These are phyloP conservation scores for Halcyon badia DNA, from an alignment of 2,797 vertebrate species.

Conservation along the genomic window DNA sequence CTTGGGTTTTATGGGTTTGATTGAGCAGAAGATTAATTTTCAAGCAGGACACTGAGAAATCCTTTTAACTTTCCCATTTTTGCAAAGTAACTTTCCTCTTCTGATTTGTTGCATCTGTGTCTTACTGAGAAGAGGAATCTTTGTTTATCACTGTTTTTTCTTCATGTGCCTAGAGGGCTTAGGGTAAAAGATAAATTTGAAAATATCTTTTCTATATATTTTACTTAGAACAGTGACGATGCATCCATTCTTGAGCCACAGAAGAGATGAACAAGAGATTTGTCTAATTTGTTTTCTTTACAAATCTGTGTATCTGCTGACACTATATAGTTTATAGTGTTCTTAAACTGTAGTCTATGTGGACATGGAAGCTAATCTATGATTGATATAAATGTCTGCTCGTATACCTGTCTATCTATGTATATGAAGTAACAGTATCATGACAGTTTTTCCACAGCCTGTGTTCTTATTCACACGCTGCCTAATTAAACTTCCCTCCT, in stretches of 20 bases:
- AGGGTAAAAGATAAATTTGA: background rate
- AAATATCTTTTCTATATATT: background rate
- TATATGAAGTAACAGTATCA: background rate
- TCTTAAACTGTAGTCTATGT: background rate
- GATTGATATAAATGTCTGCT: background rate
- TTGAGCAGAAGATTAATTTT: slow-evolving; percentile 7
- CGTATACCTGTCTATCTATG: background rate
- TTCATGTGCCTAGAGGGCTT: background rate
- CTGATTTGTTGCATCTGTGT: background rate
- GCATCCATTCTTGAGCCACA: background rate
- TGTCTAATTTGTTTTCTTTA: background rate
- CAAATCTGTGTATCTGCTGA: background rate
- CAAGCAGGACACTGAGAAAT: background rate
- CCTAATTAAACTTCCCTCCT: background rate
- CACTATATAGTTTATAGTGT: background rate
- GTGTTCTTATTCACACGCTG: background rate
- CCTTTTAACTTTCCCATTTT: background rate
- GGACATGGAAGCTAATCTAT: accelerated
- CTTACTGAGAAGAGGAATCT: background rate
- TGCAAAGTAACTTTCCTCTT: background rate
- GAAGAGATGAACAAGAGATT: background rate
- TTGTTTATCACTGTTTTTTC: background rate
- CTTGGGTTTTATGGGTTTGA: background rate
- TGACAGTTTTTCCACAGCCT: background rate
- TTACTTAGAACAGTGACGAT: background rate